A percentile compares a stretch with the other conserved stretches of the same genome.
These are phyloP conservation scores for Scaeva pyrastri DNA, from an alignment of 2,888 invertebrate genomes.

Conservation along the genomic window DNA sequence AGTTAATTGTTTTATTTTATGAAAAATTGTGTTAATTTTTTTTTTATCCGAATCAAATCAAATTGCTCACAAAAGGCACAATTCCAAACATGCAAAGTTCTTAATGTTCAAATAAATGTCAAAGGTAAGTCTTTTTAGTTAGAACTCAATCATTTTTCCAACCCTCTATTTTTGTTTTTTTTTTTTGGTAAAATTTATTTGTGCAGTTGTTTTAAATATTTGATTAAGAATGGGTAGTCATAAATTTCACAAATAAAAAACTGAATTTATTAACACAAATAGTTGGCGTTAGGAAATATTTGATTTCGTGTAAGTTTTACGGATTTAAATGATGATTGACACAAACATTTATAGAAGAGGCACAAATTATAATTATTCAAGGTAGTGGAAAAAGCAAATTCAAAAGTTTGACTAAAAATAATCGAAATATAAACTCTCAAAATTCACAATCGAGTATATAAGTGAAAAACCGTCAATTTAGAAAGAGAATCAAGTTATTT, in stretches of 20 bases:
- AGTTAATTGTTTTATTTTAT: conserved; percentile 26
- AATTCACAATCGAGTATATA: no score
- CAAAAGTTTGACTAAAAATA: no score
- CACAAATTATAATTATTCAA: neutral
- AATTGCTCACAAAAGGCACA: conserved; percentile 57
- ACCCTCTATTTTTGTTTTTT: no score
- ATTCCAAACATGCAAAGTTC: conserved; percentile 40
- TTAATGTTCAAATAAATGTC: conserved; percentile 36
- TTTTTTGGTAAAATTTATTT: conserved; percentile 42
- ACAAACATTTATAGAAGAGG: conserved; percentile 53
- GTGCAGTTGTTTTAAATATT: conserved; percentile 31
- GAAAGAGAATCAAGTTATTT: no score
- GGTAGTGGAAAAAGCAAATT: neutral
- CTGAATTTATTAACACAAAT: conserved; percentile 58
- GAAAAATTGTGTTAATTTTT: conserved; percentile 54
- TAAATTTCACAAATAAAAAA: conserved; percentile 39
- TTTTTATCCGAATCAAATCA: conserved; percentile 60
- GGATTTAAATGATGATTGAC: conserved; percentile 57
- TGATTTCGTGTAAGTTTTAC: conserved; percentile 61
- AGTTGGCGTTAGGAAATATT: conserved; percentile 60
- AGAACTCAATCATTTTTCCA: conserved; percentile 58
- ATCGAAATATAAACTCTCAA: no score
- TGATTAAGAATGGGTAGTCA: conserved; percentile 55
- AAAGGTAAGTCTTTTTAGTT: neutral
- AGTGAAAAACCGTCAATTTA: no score